Conservation (phyloP, 1,140 invertebrate genomes). For the Drosophila parvula region DNA sequence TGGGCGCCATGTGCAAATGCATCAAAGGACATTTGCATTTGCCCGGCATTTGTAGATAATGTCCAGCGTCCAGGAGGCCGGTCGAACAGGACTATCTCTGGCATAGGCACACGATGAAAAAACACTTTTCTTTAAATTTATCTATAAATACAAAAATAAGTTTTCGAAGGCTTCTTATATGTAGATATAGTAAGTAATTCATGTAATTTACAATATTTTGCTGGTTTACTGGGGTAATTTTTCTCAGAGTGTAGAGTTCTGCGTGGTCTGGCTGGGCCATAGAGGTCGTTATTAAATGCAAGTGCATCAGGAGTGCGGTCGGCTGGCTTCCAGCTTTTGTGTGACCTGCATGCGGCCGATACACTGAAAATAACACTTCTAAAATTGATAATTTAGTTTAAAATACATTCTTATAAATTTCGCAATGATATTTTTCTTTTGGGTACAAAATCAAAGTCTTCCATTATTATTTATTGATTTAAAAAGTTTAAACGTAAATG, state of each 20-base stretch:
- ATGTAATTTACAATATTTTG: neutral
- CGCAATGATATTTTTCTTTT: neutral
- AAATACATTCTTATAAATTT: neutral
- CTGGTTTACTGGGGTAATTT: neutral
- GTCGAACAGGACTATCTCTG: conserved; percentile 48
- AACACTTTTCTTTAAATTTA: neutral
- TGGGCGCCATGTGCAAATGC: conserved; percentile 64
- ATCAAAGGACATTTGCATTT: conserved; percentile 69
- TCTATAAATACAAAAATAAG: neutral
- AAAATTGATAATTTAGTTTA: neutral
- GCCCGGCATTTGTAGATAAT: conserved; percentile 68
- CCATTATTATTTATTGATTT: too few species aligned
- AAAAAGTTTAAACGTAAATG: too few species aligned
- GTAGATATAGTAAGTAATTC: neutral
- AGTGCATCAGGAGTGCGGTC: conserved; percentile 58
- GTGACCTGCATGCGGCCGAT: conserved; percentile 3
- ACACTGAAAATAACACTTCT: neutral
- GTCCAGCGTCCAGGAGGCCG: conserved; percentile 48
- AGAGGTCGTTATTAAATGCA: conserved; percentile 67
- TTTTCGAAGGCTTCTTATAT: fast-evolving
- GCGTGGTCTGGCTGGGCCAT: conserved; percentile 14
- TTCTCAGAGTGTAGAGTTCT: conserved; percentile 1
- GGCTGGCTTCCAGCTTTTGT: conserved; percentile 23
- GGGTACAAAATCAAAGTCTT: too few species aligned
- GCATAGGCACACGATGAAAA: conserved; percentile 3